Conservation (phyloP, 2,113 vertebrate genomes). For the Corapipo altera region DNA sequence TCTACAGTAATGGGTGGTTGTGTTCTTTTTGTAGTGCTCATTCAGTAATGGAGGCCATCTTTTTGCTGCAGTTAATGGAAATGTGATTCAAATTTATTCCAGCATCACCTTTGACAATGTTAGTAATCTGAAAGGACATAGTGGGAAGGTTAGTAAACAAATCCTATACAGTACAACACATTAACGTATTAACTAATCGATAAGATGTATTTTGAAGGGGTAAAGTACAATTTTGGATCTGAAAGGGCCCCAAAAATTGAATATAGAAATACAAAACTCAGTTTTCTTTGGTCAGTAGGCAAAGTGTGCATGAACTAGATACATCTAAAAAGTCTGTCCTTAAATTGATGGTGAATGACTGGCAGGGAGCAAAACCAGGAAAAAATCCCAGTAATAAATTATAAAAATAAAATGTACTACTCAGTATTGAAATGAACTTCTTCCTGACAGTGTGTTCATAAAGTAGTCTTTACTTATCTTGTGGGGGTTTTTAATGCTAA, state of each 20-base stretch:
- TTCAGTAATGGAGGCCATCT: constrained; percentile 93
- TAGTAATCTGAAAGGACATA: constrained; percentile 90
- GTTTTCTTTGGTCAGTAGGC: background rate
- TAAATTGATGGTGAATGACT: background rate
- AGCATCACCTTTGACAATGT: constrained; percentile 86
- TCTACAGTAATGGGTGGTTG: background rate
- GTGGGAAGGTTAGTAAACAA: constrained; percentile 84
- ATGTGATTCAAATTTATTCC: constrained; percentile 91
- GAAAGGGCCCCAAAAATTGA: background rate
- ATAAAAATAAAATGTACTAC: background rate
- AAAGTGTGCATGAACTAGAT: background rate
- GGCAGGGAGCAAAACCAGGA: background rate
- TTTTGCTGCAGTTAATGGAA: constrained; percentile 90
- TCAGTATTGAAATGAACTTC: background rate
- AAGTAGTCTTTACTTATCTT: background rate
- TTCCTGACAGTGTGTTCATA: background rate
- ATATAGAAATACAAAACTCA: background rate
- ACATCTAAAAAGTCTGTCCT: background rate
- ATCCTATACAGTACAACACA: background rate
- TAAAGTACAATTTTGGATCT: background rate
- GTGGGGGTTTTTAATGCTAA: background rate
- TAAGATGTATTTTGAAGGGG: background rate
- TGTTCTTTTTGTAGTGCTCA: constrained; percentile 77
- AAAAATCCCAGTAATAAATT: background rate
- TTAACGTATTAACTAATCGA: background rate